Conservation (phyloP, 2,113 vertebrate genomes). For the Oreotrochilus melanogaster region DNA sequence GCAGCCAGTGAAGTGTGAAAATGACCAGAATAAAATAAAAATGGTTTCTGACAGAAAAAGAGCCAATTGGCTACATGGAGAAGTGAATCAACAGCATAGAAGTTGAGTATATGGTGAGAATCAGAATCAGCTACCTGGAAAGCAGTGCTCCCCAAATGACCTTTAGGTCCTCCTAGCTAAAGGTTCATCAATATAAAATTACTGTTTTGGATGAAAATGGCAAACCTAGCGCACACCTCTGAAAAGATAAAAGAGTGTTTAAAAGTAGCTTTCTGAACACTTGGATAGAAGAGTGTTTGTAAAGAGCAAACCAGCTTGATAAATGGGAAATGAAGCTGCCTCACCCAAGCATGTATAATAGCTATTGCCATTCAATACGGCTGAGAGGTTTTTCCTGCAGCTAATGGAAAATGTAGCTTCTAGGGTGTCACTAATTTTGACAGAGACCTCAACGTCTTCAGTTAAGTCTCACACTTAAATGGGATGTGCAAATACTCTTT, state of each 20-base stretch:
- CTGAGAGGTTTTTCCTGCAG: constrained; percentile 55
- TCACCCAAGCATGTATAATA: constrained; percentile 66
- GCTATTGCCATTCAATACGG: constrained; percentile 51
- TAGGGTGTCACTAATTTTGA: constrained; percentile 60
- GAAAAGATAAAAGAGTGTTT: constrained; percentile 25
- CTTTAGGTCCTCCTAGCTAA: constrained; percentile 32
- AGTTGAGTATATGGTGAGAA: constrained; percentile 32
- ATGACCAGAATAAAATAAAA: constrained; percentile 34
- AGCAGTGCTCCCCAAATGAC: constrained; percentile 5
- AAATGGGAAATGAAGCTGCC: constrained; percentile 51
- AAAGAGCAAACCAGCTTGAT: constrained; percentile 44
- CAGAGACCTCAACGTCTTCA: constrained; percentile 27
- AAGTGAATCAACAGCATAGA: constrained; percentile 52
- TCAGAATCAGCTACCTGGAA: neutral
- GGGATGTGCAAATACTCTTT: constrained; percentile 19
- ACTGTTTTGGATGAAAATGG: constrained; percentile 25
- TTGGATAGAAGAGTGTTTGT: constrained; percentile 11
- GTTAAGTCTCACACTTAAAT: constrained; percentile 39
- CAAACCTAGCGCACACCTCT: neutral
- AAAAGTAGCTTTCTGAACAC: constrained; percentile 22
- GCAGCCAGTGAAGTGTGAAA: constrained; percentile 33
- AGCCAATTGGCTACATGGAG: constrained; percentile 23
- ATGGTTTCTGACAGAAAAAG: constrained; percentile 39
- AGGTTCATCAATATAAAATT: constrained; percentile 37
- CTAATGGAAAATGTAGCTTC: constrained; percentile 62